A percentile compares a stretch with the other conserved stretches of the same genome.
phyloP scores from a whole-genome alignment of 1,140 invertebrate genomes.

The Bicyclus anynana region DNA sequence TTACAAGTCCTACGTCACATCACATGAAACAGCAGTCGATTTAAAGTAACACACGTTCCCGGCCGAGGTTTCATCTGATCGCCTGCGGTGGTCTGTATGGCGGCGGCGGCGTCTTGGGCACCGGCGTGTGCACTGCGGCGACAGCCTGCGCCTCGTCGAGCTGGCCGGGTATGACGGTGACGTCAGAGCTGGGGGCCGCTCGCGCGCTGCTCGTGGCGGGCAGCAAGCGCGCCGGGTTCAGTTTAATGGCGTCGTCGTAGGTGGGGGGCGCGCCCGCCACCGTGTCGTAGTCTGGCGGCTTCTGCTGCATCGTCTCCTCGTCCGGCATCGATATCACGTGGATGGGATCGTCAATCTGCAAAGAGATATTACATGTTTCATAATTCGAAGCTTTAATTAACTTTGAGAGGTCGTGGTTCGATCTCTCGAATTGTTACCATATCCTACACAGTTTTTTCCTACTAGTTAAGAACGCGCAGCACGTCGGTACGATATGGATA shows the following conservation, averaged over 20 bases:
- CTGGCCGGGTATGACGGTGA: conserved; percentile 52
- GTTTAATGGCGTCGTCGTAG: conserved; percentile 85
- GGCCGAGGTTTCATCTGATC: conserved; percentile 68
- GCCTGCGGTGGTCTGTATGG: conserved; percentile 67
- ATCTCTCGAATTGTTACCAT: too few relatives aligned
- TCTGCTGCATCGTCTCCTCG: conserved; percentile 78
- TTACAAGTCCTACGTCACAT: conserved; percentile 55
- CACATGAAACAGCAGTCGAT: conserved; percentile 71
- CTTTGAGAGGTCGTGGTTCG: too few relatives aligned
- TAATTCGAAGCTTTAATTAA: too few relatives aligned
- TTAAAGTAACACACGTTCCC: conserved; percentile 52
- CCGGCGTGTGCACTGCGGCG: conserved; percentile 46
- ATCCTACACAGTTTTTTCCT: too few relatives aligned
- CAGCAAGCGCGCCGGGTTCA: conserved; percentile 78
- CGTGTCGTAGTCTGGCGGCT: conserved; percentile 85
- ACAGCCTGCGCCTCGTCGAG: conserved; percentile 41
- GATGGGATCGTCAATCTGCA: conserved; percentile 81
- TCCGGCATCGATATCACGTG: conserved; percentile 82
- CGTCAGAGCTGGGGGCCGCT: conserved; percentile 27
- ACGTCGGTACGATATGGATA: too few relatives aligned
- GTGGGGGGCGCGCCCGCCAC: conserved; percentile 83
- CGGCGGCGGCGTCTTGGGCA: conserved; percentile 73
- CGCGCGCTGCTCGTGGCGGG: conserved; percentile 52
- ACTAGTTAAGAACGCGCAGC: too few relatives aligned
- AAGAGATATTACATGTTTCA: conserved; percentile 19